Base-by-base conservation (phyloP, 2,113 vertebrate species). In the Nycticorax nycticorax region DNA sequence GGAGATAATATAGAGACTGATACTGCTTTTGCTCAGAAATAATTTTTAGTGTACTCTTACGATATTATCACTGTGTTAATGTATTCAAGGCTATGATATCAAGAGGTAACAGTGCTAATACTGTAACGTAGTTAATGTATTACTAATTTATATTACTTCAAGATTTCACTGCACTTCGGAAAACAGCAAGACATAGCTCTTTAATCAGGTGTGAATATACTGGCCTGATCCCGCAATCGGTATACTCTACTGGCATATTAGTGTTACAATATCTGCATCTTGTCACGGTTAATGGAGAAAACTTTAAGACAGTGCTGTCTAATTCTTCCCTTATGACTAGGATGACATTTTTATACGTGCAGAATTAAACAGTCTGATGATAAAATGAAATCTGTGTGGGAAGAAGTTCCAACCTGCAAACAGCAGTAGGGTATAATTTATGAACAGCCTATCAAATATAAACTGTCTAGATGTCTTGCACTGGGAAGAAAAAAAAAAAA, bases 351-450 rank as follows among this genome's bases (percentile, higher is more conserved):
- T 96, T 97, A 88, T 96, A 95, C 88, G 84, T 0, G n/a, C 87
- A 87, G 89, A 97, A 92, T 97, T 95, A 97, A 97, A 96, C 93
- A 96, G 95, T 92, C 94, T 96, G 95, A 91, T 94, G 95, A 83
- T 93, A 96, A 92, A 96, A 95, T 83, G 95, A 96, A 96, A 91
- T 96, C 84, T 92, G 94, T 96, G 97, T 97, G 95, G 97, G 97
- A 92, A 88, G 97, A 91, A 95, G 87, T 91, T 97, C 86, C 89
- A 97, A 93, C 94, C 80, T 97, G 94, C 92, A 92, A 91, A 94
- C 89, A 95, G 95, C 95, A 92, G 84, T 47, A 91, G 95, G 81
- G 47, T 96, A 41, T 97, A 88, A 93, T 96, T 97, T 95, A 91
- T 92, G 95, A 97, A 10, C 84, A 92, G 66, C 92, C 53, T 89